Conservation (phyloP, 1,140 invertebrate species). For the Agrypnia vestita region DNA sequence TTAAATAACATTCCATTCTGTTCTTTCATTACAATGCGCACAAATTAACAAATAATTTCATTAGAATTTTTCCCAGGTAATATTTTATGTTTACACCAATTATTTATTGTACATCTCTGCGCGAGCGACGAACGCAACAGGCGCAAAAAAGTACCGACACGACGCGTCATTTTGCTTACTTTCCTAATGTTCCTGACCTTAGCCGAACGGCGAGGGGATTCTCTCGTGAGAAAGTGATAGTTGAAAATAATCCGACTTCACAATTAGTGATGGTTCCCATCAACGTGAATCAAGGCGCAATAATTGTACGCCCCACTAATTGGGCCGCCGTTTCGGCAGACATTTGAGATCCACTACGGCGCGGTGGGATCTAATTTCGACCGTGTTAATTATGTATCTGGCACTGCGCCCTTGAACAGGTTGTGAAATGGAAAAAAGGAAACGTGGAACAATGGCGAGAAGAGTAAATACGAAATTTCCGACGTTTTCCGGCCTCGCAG, state of each 20-base stretch:
- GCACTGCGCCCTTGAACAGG: slow-evolving; percentile 21
- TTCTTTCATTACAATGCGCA: too few relatives aligned
- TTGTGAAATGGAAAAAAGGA: slow-evolving; percentile 17
- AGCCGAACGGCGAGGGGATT: slow-evolving; percentile 26
- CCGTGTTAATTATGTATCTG: slow-evolving; percentile 21
- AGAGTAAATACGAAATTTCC: slow-evolving; percentile 1
- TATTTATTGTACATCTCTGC: too few relatives aligned
- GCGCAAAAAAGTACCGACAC: not conserved
- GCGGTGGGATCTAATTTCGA: not conserved
- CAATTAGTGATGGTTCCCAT: slow-evolving; percentile 31
- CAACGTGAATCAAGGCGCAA: slow-evolving; percentile 16
- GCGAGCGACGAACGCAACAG: not conserved
- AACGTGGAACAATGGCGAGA: slow-evolving; percentile 29
- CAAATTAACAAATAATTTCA: too few relatives aligned
- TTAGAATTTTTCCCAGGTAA: too few relatives aligned
- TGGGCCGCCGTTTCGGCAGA: slow-evolving; percentile 21
- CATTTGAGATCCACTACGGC: too few relatives aligned
- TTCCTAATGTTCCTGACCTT: slow-evolving; percentile 40
- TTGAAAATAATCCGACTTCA: slow-evolving; percentile 7
- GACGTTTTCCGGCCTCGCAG: slow-evolving; percentile 4
- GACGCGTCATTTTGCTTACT: slow-evolving; percentile 1
- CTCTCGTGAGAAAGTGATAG: slow-evolving; percentile 38
- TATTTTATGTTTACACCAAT: too few relatives aligned
- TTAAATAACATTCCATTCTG: too few relatives aligned
- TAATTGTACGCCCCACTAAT: not conserved